Base-by-base conservation (phyloP, 2,113 vertebrate genomes). In the Psilopogon haemacephalus region DNA sequence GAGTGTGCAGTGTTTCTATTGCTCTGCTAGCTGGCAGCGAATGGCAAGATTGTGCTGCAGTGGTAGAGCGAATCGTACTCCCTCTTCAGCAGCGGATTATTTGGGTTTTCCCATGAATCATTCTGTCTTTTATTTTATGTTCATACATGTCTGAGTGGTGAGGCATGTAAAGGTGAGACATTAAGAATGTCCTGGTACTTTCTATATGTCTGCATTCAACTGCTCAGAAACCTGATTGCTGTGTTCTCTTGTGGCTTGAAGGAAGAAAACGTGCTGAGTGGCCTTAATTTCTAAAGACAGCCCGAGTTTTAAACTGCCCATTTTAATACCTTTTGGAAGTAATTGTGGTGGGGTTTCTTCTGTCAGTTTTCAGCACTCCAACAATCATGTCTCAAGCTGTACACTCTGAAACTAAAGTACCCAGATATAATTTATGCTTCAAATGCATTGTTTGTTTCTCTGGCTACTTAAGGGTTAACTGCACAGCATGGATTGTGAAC, bases 61-160 rank as follows among this genome's bases (percentile, higher is more conserved):
- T 71, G 42, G 15, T 17, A 8, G 64, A 65, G 52, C n/a, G 81
- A 77, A 80, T 52, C 44, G 19, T 42, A 4, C 70, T 78, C 32
- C 27, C 42, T 56, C 28, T 78, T 93, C 4, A 18, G 35, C 18
- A 70, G 67, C 50, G 55, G 33, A 32, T 86, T 93, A 42, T 91
- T 92, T 90, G 72, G 85, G 62, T 83, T 89, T 78, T 83, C 42
- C 52, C 12, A 6, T 91, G 82, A 94, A 74, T 92, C 82, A 72
- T 38, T 8, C 71, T 75, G 5, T 83, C 60, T 77, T 68, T 83
- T 88, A 17, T 52, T 82, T 95, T 65, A 5, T 88, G 79, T 84
- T 88, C 75, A 60, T 84, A 18, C 11, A 0, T 78, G 85, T 86
- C 78, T 85, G 77, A 30, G 54, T 76, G 48, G 10, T 68, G 72